Percentiles rank a stretch among this genome's conserved stretches.
Evolutionary conservation across 2,888 invertebrate genomes (phyloP).

Genomic region (Drosophila fungiperda): DNA sequence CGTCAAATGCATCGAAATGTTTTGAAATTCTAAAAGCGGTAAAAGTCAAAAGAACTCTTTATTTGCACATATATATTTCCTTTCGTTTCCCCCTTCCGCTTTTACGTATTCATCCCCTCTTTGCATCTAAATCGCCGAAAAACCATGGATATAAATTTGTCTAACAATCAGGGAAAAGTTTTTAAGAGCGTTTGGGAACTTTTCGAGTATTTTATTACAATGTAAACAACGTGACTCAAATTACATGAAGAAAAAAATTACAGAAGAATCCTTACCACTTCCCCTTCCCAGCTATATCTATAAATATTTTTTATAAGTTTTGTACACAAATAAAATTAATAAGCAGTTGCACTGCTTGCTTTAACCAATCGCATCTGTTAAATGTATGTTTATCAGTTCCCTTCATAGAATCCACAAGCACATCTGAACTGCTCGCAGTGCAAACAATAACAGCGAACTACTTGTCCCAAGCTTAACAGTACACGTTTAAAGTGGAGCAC

Average conservation of each 20-base stretch:
- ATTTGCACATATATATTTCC: not conserved
- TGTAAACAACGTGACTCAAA: not conserved
- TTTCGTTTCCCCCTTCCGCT: not conserved
- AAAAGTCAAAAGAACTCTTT: not conserved
- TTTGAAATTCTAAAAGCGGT: not conserved
- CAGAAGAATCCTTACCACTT: not conserved
- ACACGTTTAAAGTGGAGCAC: not conserved
- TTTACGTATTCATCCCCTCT: accelerated
- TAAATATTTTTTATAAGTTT: not conserved
- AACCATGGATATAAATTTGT: not conserved
- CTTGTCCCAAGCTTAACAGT: conserved; percentile 42
- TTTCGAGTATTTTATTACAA: not conserved
- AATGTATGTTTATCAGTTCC: not conserved
- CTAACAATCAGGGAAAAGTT: not conserved
- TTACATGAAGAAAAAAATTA: not conserved
- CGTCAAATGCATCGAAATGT: not conserved
- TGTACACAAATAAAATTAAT: not conserved
- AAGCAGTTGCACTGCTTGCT: not conserved
- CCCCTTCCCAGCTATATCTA: not conserved
- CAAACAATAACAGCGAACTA: conserved; percentile 9
- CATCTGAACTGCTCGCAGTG: not conserved
- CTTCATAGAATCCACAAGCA: conserved; percentile 12
- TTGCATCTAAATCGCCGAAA: not conserved
- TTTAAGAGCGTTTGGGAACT: not conserved
- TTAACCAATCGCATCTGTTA: too few relatives aligned